Base-by-base conservation (phyloP, 2,113 vertebrate genomes). In the Alligator mississippiensis region DNA sequence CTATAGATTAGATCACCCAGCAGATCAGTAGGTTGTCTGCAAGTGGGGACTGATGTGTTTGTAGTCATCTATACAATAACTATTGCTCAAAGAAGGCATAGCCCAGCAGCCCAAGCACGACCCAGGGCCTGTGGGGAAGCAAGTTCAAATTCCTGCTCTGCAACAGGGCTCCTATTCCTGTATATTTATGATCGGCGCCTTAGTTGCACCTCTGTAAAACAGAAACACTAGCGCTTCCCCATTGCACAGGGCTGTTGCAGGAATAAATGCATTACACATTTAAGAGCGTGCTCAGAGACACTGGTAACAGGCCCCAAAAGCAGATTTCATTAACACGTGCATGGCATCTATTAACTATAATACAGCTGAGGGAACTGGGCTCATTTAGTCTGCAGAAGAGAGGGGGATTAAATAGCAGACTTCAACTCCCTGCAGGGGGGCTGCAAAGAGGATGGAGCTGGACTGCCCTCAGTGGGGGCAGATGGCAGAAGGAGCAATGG, bases 221-320 rank as follows among this genome's bases (percentile, higher is more conserved):
- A 9, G 24, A 30, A 17, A 16, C 34, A 70, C 18, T 70, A 21
- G 38, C 34, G 25, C 34, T 24, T 47, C 38, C 72, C 24, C 47
- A 38, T 7, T 12, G 13, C 14, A 5, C 24, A 54, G 24, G 38
- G 22, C 34, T 24, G 4, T 4, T 22, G 11, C 18, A 15, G 16
- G 21, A 2, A 75, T 25, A 27, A 70, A 54, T 6, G 4, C 63
- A 1, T 59, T 1, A 21, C 59, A 11, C 15, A 3, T 5, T 0
- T 27, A 9, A 0, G 2, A 10, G 1, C n/a, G n/a, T 1, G 4
- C 61, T 54, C 77, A 3, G 1, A 3, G 1, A 21, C 13, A 10
- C 81, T 19, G 22, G 81, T 59, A n/a, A 30, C n/a, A 30, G 18
- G n/a, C 66, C 47, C 47, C 47, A 47, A 7, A 47, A 47, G 47